Evolutionary conservation across 2,888 invertebrate genomes (phyloP).

Genomic region (Ferrisia virgata): DNA sequence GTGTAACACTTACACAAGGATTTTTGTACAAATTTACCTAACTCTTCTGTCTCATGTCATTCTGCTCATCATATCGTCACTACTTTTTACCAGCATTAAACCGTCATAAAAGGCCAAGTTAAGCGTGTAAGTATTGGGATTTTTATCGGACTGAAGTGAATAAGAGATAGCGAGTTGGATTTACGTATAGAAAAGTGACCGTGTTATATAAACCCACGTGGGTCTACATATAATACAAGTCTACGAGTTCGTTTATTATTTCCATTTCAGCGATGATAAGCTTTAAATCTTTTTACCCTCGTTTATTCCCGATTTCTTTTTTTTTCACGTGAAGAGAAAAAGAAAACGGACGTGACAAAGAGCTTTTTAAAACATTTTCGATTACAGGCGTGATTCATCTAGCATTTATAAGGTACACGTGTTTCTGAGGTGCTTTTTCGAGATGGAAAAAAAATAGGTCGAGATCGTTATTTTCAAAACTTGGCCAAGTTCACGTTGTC

Average conservation of each 20-base stretch:
- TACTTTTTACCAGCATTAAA: not conserved
- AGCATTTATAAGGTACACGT: too few relatives aligned
- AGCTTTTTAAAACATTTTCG: not conserved
- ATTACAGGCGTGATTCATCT: too few relatives aligned
- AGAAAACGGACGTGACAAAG: not conserved
- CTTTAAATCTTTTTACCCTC: not conserved
- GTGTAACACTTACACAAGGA: too few relatives aligned
- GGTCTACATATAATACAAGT: too few relatives aligned
- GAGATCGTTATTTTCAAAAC: too few relatives aligned
- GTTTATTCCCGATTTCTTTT: not conserved
- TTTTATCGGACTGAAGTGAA: not conserved
- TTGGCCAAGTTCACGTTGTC: too few relatives aligned
- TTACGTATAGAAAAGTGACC: not conserved
- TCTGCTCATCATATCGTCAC: too few relatives aligned
- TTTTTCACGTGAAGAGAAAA: too few relatives aligned
- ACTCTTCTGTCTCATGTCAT: too few relatives aligned
- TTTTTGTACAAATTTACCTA: too few relatives aligned
- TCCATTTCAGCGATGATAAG: slow-evolving; percentile 7
- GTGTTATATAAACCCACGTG: not conserved
- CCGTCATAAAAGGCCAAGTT: not conserved
- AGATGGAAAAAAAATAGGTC: too few relatives aligned
- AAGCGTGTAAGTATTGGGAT: slow-evolving; percentile 10
- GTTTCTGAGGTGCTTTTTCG: too few relatives aligned
- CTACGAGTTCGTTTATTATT: slow-evolving; percentile 16
- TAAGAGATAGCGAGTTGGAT: not conserved